These are phyloP conservation scores for Miniopterus natalensis DNA, from an alignment of 2,113 vertebrate genomes.

Conservation along the genomic window DNA sequence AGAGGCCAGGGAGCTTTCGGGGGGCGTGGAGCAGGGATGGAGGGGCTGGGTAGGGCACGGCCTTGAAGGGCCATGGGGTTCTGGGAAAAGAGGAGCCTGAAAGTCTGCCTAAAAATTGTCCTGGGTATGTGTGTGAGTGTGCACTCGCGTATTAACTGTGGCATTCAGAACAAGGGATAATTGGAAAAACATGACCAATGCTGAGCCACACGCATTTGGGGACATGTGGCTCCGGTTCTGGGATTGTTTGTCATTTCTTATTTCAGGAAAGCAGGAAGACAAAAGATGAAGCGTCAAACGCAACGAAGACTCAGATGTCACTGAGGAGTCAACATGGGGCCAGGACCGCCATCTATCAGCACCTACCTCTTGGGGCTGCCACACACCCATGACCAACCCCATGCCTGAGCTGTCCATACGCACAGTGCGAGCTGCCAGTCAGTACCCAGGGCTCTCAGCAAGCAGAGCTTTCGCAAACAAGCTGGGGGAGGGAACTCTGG, in stretches of 20 bases:
- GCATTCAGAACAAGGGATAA: conserved; percentile 83
- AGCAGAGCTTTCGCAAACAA: conserved; percentile 49
- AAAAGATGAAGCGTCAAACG: conserved; percentile 71
- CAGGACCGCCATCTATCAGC: not conserved
- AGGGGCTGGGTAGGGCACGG: conserved; percentile 68
- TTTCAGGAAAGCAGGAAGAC: conserved; percentile 80
- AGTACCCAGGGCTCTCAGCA: conserved; percentile 2
- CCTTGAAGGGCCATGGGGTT: conserved; percentile 75
- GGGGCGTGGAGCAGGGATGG: not conserved
- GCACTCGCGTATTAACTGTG: conserved; percentile 76
- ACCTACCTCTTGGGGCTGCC: not conserved
- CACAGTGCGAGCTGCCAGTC: not conserved
- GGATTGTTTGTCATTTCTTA: conserved; percentile 81
- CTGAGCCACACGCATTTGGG: conserved; percentile 83
- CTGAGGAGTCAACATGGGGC: conserved; percentile 53
- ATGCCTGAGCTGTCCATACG: not conserved
- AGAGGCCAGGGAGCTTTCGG: conserved; percentile 20
- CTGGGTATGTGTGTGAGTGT: conserved; percentile 81
- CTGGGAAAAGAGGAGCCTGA: conserved; percentile 83
- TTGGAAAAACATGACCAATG: conserved; percentile 82
- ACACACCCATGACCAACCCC: not conserved
- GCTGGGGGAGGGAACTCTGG: conserved; percentile 71
- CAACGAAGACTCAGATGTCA: conserved; percentile 78
- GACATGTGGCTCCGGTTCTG: conserved; percentile 83
- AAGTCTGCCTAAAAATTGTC: conserved; percentile 81